Base-by-base conservation (phyloP, 2,888 invertebrate genomes). In the Hypomecis punctinalis region DNA sequence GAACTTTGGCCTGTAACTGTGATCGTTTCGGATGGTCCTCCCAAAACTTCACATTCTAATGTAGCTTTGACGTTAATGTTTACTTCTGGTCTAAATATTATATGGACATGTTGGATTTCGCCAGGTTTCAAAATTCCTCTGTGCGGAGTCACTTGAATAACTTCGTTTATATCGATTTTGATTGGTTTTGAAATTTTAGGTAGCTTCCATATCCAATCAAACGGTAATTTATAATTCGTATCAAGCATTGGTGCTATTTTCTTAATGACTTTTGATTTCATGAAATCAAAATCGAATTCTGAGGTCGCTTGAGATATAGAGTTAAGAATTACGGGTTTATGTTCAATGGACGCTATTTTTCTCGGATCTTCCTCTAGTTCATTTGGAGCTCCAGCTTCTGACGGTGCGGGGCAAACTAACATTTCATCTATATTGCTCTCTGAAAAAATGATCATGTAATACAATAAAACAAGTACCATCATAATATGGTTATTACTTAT, bases 21-120 rank as follows among this genome's bases (percentile, higher is more conserved):
- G 36, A 95, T 78, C 0, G 77, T 71, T 82, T 95, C 94, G 0
- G 93, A 74, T 2, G 94, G 94, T 0, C 95, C 95, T 7, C 94
- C 94, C 42, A 93, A 75, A 36, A 95, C 91, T 69, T 93, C 88
- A 75, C 94, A 95, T 65, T 93, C 83, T 0, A 93, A 81, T 37
- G 79, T 74, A n/a, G 93, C 94, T 60, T 84, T 82, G 4, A 94
- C 79, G 57, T 76, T 86, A 6, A 90, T 88, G 70, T 94, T 89
- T 5, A 70, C 64, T 62, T 80, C 85, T 4, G 94, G 94, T 66
- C 81, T 86, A 70, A 94, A 94, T 60, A 90, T 87, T 4, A 94
- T 82, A 54, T 93, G 90, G 52, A 94, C 73, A 60, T 89, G 81
- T 76, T 93, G 92, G 58, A 84, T 78, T 81, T 94, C 94, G 72